phyloP scores from a whole-genome alignment of 2,888 invertebrate genomes.

The Nasonia oneida region DNA sequence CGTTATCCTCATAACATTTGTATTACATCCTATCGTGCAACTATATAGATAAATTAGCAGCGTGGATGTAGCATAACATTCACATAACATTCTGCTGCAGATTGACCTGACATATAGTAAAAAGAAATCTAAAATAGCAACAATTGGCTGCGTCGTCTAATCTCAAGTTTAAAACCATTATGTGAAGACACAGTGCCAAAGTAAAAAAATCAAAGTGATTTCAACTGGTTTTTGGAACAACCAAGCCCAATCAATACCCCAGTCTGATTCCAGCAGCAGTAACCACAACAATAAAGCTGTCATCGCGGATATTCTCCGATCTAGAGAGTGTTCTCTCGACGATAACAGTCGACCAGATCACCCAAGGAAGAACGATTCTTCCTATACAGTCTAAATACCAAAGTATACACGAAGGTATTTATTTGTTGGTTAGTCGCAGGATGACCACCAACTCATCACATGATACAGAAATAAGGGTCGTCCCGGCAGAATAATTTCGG shows the following conservation, averaged over 20 bases:
- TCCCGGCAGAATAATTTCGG: conserved; percentile 6
- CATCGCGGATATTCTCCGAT: neutral
- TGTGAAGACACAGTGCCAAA: neutral
- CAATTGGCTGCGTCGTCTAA: neutral
- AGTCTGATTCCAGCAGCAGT: neutral
- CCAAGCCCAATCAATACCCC: neutral
- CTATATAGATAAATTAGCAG: neutral
- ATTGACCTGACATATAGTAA: neutral
- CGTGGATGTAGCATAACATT: neutral
- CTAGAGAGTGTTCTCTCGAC: neutral
- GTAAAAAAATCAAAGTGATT: neutral
- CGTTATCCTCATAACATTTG: neutral
- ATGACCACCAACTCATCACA: conserved; percentile 26
- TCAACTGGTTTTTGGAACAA: neutral
- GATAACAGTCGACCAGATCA: neutral
- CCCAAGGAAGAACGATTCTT: neutral
- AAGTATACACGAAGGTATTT: neutral
- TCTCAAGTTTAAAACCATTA: neutral
- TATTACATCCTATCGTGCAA: neutral
- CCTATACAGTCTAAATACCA: neutral
- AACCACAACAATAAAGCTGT: neutral
- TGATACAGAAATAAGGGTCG: conserved; percentile 16
- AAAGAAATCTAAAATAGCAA: neutral
- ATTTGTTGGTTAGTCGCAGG: conserved; percentile 39
- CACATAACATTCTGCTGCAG: neutral